These are phyloP conservation scores for Apostichopus californicus DNA, from an alignment of 35 echinoderm and acorn worm genomes.

Conservation along the genomic window DNA sequence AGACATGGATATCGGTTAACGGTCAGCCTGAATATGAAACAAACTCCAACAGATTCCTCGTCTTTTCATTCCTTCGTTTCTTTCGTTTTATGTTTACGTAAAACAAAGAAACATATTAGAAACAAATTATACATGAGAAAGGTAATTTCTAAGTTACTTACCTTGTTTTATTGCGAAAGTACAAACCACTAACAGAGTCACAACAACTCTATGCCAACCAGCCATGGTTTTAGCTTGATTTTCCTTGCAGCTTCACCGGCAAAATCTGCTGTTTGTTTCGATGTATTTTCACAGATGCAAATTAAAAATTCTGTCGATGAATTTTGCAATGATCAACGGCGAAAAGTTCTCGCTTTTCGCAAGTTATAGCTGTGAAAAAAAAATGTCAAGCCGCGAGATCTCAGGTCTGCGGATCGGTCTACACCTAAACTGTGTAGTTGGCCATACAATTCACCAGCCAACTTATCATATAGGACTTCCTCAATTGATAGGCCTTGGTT, in stretches of 20 bases:
- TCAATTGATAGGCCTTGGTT: neutral
- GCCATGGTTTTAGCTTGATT: neutral
- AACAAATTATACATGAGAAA: too few species aligned
- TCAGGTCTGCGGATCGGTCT: neutral
- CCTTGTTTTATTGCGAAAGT: neutral
- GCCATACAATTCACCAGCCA: too few species aligned
- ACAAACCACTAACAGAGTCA: neutral
- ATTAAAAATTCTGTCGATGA: neutral
- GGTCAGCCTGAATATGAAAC: too few species aligned
- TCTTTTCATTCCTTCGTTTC: too few species aligned
- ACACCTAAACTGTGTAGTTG: neutral
- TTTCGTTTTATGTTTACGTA: too few species aligned
- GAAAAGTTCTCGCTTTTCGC: neutral
- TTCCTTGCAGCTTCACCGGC: neutral
- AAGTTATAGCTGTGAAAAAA: neutral
- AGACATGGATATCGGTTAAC: too few species aligned
- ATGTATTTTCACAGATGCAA: neutral
- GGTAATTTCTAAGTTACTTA: neutral
- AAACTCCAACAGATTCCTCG: too few species aligned
- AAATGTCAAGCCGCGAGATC: neutral
- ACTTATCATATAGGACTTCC: neutral
- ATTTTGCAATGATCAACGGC: neutral
- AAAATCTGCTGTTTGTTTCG: neutral
- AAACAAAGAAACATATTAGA: too few species aligned
- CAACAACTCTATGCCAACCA: neutral